Evolutionary conservation across 2,797 vertebrate species (phyloP).

Genomic region (Sebastes baramenuke): DNA sequence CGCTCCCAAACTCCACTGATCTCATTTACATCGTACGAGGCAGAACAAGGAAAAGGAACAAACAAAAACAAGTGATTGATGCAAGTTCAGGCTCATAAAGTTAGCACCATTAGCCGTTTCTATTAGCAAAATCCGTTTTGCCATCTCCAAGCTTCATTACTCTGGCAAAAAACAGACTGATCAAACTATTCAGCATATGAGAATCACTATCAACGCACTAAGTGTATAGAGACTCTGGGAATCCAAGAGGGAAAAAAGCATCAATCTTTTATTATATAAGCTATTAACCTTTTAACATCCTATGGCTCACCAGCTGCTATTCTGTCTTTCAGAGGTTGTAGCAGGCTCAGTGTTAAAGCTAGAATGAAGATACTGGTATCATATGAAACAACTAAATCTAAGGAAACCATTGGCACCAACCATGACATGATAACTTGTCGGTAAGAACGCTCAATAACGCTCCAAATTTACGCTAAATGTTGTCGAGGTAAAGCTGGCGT

Average conservation of each 20-base stretch:
- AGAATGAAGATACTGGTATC: no score
- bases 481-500: no score
- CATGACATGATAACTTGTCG: no score
- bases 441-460: no score
- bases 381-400: no score
- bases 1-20: background rate
- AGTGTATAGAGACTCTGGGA: background rate
- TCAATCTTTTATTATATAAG: no score
- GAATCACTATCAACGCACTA: background rate
- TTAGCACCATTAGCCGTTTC: background rate
- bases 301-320: no score
- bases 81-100: background rate
- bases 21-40: background rate
- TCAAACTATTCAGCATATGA: background rate
- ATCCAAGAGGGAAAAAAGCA: background rate
- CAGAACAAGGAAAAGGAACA: background rate
- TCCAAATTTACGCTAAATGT: accelerated
- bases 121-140: background rate
- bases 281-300: no score
- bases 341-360: no score
- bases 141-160: constrained; percentile 11
- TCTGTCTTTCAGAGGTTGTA: no score
- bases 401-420: no score
- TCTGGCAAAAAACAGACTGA: background rate
- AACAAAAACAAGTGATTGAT: background rate